A percentile compares a stretch with the other conserved stretches of the same genome.
phyloP scores from a whole-genome alignment of 2,113 vertebrate species.

The Piaya cayana region DNA sequence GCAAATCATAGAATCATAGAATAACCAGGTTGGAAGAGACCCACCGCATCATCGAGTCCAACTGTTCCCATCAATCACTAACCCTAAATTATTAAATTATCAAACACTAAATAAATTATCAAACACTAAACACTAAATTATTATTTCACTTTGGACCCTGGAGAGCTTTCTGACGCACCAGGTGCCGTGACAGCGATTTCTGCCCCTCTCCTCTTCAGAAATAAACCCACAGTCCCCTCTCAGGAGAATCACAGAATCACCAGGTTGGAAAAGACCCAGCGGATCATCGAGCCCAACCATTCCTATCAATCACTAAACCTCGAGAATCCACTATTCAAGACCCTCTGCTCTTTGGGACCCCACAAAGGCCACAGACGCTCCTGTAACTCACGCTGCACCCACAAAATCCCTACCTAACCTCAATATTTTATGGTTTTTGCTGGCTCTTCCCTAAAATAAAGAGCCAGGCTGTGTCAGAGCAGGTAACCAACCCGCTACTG shows the following conservation, averaged over 20 bases:
- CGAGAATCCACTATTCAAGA: not conserved
- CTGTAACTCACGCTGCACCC: not conserved
- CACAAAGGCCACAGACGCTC: not conserved
- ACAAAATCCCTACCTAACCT: not conserved
- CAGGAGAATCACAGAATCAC: rapidly evolving
- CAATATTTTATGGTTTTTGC: not conserved
- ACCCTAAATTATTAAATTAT: too few species aligned
- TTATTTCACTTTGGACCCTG: not conserved
- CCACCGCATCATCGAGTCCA: too few species aligned
- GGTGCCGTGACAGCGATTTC: not conserved
- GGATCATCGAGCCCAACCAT: too few species aligned
- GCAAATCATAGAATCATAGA: too few species aligned
- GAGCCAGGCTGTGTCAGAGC: not conserved
- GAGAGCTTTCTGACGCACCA: not conserved
- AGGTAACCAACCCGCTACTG: not conserved
- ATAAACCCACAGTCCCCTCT: not conserved
- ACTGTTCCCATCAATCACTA: too few species aligned
- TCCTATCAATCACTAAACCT: too few species aligned
- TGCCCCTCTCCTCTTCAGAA: not conserved
- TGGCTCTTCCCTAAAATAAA: not conserved
- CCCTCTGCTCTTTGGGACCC: not conserved
- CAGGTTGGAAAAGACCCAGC: too few species aligned
- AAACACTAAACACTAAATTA: too few species aligned
- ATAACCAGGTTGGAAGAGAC: too few species aligned
- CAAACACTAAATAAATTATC: too few species aligned